Evolutionary conservation across 64 coral and sea anemone genomes (phyloP).

Genomic region (Stichodactyla helianthus): DNA sequence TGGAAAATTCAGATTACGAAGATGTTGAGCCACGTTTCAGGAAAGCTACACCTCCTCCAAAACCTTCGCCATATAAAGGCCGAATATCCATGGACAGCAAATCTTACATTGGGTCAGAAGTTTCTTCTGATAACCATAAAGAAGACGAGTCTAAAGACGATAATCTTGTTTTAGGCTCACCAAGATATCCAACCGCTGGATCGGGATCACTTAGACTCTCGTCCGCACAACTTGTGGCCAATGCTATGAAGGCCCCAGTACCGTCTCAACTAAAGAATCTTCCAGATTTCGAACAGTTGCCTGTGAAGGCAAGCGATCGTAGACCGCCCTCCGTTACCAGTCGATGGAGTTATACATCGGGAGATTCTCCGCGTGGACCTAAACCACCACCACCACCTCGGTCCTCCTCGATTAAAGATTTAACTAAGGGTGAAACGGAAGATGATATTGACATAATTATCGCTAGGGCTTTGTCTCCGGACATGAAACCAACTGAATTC

Average conservation of each 20-base stretch:
- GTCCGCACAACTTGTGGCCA: background rate
- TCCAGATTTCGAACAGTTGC: background rate
- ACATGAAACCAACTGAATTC: background rate
- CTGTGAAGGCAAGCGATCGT: too few species aligned
- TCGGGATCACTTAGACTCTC: slow-evolving; percentile 26
- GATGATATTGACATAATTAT: slow-evolving; percentile 9
- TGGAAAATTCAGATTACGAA: slow-evolving; percentile 4
- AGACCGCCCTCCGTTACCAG: background rate
- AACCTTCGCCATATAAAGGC: slow-evolving; percentile 27
- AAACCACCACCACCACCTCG: slow-evolving; percentile 49
- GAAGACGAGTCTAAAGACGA: background rate
- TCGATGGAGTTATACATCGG: background rate
- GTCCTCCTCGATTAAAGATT: slow-evolving; percentile 21
- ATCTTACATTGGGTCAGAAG: background rate
- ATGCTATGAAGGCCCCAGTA: background rate
- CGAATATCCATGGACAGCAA: background rate
- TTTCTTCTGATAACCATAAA: background rate
- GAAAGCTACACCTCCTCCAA: slow-evolving; percentile 10
- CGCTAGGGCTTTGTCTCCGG: background rate
- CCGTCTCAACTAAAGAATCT: background rate
- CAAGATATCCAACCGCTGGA: background rate
- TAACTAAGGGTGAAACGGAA: background rate
- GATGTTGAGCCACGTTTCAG: background rate
- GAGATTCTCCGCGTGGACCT: background rate
- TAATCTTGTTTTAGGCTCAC: background rate